Conservation (phyloP, 2,797 vertebrate genomes). For the Coluber constrictor region DNA sequence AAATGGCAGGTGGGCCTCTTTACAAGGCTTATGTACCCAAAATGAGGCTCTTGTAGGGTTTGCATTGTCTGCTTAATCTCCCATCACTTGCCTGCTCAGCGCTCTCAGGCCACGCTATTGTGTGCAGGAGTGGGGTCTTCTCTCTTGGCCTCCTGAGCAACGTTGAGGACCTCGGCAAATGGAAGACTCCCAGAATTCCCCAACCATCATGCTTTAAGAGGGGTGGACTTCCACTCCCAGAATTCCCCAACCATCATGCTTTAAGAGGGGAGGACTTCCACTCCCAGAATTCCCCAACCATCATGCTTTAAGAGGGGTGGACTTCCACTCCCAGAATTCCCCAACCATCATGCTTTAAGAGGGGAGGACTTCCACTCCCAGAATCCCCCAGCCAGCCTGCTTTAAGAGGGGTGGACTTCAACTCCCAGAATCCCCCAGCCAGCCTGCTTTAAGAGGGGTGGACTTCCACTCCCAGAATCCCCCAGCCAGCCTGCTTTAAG, state of each 20-base stretch:
- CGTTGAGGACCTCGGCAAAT: background rate
- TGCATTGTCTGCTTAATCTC: slow-evolving; percentile 26
- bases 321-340: no score
- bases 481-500: no score
- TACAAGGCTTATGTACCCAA: background rate
- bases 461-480: no score
- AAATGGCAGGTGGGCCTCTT: slow-evolving; percentile 55
- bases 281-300: no score
- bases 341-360: no score
- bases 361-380: no score
- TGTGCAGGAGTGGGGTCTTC: background rate
- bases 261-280: accelerated
- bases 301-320: no score
- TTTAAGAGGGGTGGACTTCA: no score
- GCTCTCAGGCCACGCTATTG: background rate
- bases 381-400: no score
- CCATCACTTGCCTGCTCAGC: background rate
- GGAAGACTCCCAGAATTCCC: background rate
- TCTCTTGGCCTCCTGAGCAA: background rate
- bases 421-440: no score
- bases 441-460: accelerated
- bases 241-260: accelerated
- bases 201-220: background rate
- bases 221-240: no score
- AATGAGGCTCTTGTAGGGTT: background rate